These are phyloP conservation scores for Sebastes jordani DNA, from an alignment of 2,797 vertebrate genomes.

Conservation along the genomic window DNA sequence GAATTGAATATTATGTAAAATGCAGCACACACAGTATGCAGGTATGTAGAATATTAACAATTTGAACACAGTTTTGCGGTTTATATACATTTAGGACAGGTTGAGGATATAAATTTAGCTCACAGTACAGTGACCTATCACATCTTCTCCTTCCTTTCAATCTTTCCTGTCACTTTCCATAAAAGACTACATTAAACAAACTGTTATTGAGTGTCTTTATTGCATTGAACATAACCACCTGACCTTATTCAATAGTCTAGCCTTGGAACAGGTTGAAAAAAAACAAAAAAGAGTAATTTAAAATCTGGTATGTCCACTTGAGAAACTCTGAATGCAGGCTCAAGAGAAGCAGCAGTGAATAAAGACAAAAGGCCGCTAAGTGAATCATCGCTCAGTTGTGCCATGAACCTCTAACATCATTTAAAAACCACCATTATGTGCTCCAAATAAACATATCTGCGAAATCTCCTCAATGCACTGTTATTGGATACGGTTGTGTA, in stretches of 20 bases:
- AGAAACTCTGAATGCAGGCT: not conserved
- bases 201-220: not conserved
- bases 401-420: slow-evolving; percentile 29
- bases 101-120: not conserved
- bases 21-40: not conserved
- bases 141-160: not conserved
- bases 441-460: slow-evolving; percentile 27
- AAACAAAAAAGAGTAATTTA: not conserved
- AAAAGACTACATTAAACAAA: not conserved
- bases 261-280: not conserved
- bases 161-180: not conserved
- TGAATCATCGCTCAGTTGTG: slow-evolving; percentile 24
- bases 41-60: not conserved
- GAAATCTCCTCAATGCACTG: slow-evolving; percentile 16
- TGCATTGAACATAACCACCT: not conserved
- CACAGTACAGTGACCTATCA: not conserved
- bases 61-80: not conserved
- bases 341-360: slow-evolving; percentile 21
- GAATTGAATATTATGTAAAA: not conserved
- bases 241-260: not conserved
- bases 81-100: not conserved
- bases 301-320: slow-evolving; percentile 18
- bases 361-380: slow-evolving; percentile 25
- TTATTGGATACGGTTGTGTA: slow-evolving; percentile 48
- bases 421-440: slow-evolving; percentile 38